A percentile compares a stretch with the other conserved stretches of the same genome.
These are phyloP conservation scores for Gallirallus australis DNA, from an alignment of 2,797 vertebrate species.

Conservation along the genomic window DNA sequence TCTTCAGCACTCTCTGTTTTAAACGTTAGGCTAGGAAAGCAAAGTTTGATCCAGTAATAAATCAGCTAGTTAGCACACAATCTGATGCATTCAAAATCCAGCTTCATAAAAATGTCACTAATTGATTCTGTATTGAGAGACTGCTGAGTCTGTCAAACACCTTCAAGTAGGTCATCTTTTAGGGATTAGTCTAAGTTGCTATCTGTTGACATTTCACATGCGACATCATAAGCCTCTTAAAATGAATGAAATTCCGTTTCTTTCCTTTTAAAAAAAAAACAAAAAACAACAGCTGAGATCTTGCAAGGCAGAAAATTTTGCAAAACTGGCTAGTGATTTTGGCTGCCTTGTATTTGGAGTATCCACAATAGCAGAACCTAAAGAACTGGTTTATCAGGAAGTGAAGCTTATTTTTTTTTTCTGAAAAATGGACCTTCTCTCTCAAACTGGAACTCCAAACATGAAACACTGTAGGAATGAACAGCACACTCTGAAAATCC, in stretches of 20 bases:
- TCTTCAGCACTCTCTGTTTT: background rate
- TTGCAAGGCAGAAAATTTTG: constrained; percentile 2
- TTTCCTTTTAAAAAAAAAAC: background rate
- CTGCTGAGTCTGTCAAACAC: constrained; percentile 44
- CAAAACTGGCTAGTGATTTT: background rate
- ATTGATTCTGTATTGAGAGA: background rate
- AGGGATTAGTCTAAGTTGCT: constrained; percentile 67
- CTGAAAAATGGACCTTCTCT: background rate
- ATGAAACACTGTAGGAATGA: background rate
- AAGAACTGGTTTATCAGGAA: background rate
- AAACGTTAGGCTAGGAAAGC: constrained; percentile 1
- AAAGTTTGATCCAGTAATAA: constrained; percentile 29
- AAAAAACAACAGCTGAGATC: background rate
- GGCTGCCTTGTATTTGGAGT: background rate
- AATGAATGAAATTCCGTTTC: constrained; percentile 49
- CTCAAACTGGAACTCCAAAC: background rate
- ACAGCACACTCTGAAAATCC: background rate
- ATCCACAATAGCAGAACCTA: background rate
- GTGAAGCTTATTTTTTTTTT: background rate
- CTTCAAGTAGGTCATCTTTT: constrained; percentile 75
- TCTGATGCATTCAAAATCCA: constrained; percentile 21
- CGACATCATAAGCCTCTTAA: constrained; percentile 74
- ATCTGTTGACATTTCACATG: constrained; percentile 66
- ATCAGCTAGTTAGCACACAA: constrained; percentile 1
- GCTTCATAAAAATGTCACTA: constrained; percentile 21